Evolutionary conservation across 2,113 vertebrate genomes (phyloP).

Genomic region (Pachycephala philippinensis): DNA sequence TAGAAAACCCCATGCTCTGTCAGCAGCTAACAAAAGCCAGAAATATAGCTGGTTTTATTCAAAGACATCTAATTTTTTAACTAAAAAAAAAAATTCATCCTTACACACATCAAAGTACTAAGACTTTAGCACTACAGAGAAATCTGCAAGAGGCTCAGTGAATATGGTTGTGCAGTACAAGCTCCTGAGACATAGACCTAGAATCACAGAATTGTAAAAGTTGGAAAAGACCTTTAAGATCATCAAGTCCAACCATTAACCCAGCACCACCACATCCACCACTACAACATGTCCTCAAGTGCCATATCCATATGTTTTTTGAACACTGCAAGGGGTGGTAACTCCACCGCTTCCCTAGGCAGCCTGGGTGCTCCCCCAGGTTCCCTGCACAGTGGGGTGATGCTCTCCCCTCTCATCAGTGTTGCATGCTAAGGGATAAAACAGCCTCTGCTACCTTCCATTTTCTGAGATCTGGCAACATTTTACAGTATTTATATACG

Average conservation of each 20-base stretch:
- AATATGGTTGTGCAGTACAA: not conserved
- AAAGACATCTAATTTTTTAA: not conserved
- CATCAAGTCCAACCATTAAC: not conserved
- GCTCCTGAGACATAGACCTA: not conserved
- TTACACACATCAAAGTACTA: not conserved
- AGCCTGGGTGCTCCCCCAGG: not conserved
- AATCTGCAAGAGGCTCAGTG: not conserved
- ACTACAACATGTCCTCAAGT: not conserved
- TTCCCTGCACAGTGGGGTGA: fast-evolving
- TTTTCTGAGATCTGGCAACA: not conserved
- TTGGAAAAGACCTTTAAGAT: not conserved
- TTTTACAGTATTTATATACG: not conserved
- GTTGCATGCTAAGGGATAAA: not conserved
- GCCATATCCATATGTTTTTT: not conserved
- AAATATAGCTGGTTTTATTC: not conserved
- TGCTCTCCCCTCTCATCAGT: not conserved
- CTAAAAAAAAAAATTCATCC: not conserved
- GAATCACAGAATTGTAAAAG: not conserved
- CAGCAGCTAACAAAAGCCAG: not conserved
- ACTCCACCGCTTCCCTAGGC: not conserved
- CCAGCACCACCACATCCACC: not conserved
- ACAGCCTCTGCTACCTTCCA: not conserved
- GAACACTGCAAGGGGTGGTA: not conserved
- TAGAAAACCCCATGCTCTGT: not conserved
- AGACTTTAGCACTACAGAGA: not conserved